A percentile compares a stretch with the other conserved stretches of the same genome.
These are phyloP conservation scores for Bufo bufo DNA, from an alignment of 2,113 vertebrate species.

Conservation along the genomic window DNA sequence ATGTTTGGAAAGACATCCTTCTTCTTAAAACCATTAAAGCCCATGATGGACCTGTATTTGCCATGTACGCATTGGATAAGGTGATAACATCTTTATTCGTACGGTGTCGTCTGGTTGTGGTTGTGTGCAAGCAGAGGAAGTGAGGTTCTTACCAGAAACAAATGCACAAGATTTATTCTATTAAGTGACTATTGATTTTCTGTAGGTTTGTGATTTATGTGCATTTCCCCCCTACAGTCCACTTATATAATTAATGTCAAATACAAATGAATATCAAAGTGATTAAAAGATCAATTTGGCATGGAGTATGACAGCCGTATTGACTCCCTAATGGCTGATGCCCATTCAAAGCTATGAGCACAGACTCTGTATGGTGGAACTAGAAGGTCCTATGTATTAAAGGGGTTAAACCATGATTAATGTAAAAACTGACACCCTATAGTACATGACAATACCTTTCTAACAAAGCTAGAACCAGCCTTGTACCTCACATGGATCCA, in stretches of 20 bases:
- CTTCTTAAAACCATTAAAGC: slow-evolving; percentile 93
- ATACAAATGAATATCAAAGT: not conserved
- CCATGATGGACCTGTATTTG: slow-evolving; percentile 94
- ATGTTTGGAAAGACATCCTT: slow-evolving; percentile 90
- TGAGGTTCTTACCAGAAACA: not conserved
- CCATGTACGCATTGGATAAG: slow-evolving; percentile 97
- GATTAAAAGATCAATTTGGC: not conserved
- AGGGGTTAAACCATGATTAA: too few species aligned
- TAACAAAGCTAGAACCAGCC: too few species aligned
- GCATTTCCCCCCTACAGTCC: not conserved
- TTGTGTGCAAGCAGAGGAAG: not conserved
- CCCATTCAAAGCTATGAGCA: not conserved
- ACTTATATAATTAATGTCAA: not conserved
- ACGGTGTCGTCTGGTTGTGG: not conserved
- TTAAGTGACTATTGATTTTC: not conserved
- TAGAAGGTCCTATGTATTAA: too few species aligned
- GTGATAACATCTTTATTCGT: slow-evolving; percentile 67
- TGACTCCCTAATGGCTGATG: not conserved
- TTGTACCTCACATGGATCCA: too few species aligned
- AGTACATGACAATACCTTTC: too few species aligned
- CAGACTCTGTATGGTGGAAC: not conserved
- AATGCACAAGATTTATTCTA: not conserved
- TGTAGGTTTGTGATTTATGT: not conserved
- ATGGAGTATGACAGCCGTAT: not conserved
- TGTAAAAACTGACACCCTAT: too few species aligned